Percentiles rank a stretch among this genome's conserved stretches.
These are phyloP conservation scores for Grammomys dolichurus DNA, from an alignment of 2,113 vertebrate genomes.

Conservation along the genomic window DNA sequence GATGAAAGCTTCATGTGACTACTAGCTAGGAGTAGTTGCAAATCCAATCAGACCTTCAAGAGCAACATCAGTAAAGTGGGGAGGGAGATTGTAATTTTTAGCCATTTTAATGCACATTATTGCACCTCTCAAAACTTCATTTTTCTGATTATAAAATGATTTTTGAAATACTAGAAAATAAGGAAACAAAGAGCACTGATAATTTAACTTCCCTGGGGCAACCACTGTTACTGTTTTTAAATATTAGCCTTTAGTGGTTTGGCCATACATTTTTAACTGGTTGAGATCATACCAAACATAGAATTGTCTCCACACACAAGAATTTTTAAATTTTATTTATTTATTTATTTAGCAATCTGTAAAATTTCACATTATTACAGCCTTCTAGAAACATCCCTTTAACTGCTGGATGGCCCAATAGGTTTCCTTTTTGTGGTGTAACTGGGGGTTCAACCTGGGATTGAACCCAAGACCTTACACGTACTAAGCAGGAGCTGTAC, in stretches of 20 bases:
- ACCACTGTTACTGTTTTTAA: constrained; percentile 34
- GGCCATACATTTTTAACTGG: constrained; percentile 61
- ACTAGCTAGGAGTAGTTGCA: constrained; percentile 53
- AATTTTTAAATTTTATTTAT: constrained; percentile 31
- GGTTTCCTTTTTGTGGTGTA: neutral
- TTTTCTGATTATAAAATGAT: constrained; percentile 52
- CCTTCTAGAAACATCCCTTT: constrained; percentile 59
- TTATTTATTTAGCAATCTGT: constrained; percentile 54
- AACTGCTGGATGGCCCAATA: neutral
- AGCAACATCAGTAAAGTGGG: neutral
- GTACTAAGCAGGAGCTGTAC: neutral
- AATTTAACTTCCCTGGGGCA: neutral
- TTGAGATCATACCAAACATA: constrained; percentile 62
- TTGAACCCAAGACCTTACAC: neutral
- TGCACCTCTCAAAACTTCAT: constrained; percentile 44
- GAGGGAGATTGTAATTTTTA: neutral
- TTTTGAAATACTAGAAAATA: constrained; percentile 49
- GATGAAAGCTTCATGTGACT: constrained; percentile 58
- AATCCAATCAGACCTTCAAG: constrained; percentile 46
- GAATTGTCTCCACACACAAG: constrained; percentile 37
- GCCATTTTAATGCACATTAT: neutral
- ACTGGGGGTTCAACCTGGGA: neutral
- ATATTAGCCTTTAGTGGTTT: constrained; percentile 66
- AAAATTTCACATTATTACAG: constrained; percentile 43
- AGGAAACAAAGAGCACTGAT: constrained; percentile 27